Base-by-base conservation (phyloP, 1,140 invertebrate genomes). In the Papilio machaon region DNA sequence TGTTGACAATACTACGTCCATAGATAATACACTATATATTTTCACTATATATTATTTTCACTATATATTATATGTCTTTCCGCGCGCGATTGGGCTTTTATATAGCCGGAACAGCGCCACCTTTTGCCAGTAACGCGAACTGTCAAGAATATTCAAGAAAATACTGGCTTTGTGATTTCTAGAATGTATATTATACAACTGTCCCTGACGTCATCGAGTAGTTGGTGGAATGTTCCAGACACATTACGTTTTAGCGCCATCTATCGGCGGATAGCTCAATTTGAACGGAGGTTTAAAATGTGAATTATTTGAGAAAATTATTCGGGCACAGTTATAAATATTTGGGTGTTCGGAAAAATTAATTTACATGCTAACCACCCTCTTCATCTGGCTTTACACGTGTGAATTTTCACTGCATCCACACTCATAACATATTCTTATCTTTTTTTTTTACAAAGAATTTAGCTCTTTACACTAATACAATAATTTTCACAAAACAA, bases 91-190 rank as follows among this genome's bases (percentile, higher is more conserved):
- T 75, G 13, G 54, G 17, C 23, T 88, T 43, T 88, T 93, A 89
- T 93, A 93, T 91, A 91, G 60, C 79, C 73, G 11, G 13, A 23
- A 74, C 81, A 89, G 83, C 90, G 91, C 90, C 91, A 89, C 88
- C 90, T 91, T 47, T 84, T 83, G 77, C 15, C 64, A 81, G 23
- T 23, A 13, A 73, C 81, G 82, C 8, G 79, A 85, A 85, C 23
- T 30, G 70, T 13, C 74, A 15, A 84, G 89, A 88, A 85, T 11
- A 15, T 88, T 88, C 89, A 75, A 83, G 89, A 91, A 88, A 49
- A 58, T 19, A 11, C 74, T 80, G 70, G 73, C n/a, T 73, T 75
- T 23, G 35, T n/a, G 19, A 52, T 73, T 83, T 88, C 84, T 60
- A 83, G 84, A 90, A 88, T 15, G 23, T 75, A 80, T 1, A 2